A percentile compares a stretch with the other conserved stretches of the same genome.
Conservation (phyloP, 2,888 invertebrate genomes). For the Hirtodrosophila duncani region DNA sequence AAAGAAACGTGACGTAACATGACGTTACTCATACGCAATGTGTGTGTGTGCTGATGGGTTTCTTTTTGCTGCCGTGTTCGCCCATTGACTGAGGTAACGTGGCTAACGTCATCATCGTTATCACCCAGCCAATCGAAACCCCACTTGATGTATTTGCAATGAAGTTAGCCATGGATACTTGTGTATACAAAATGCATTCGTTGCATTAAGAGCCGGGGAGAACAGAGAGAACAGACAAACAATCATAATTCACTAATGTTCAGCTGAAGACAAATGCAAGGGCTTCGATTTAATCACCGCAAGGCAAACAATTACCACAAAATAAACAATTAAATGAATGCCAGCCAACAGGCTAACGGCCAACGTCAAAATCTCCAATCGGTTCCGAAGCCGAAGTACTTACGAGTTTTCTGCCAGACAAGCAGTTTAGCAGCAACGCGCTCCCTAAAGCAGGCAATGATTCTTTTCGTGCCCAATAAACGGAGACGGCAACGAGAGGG, state of each 20-base stretch:
- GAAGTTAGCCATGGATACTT: constrained; percentile 27
- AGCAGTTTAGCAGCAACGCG: constrained; percentile 41
- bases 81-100: constrained; percentile 24
- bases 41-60: constrained; percentile 28
- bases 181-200: no score
- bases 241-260: constrained; percentile 43
- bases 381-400: constrained; percentile 5
- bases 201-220: no score
- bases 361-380: constrained; percentile 33
- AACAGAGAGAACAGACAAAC: constrained; percentile 12
- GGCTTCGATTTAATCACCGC: constrained; percentile 51
- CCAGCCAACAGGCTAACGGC: constrained; percentile 25
- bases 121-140: constrained; percentile 6
- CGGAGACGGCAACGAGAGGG: constrained; percentile 33
- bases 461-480: constrained; percentile 55
- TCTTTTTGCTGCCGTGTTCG: constrained; percentile 28
- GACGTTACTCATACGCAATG: constrained; percentile 37
- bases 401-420: constrained; percentile 19
- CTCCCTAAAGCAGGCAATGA: constrained; percentile 49
- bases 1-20: constrained; percentile 9
- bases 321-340: constrained; percentile 68
- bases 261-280: constrained; percentile 21
- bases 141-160: constrained; percentile 41
- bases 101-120: constrained; percentile 25
- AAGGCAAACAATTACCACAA: constrained; percentile 60